These are phyloP conservation scores for Salvelinus alpinus DNA, from an alignment of 2,113 vertebrate genomes.

Conservation along the genomic window DNA sequence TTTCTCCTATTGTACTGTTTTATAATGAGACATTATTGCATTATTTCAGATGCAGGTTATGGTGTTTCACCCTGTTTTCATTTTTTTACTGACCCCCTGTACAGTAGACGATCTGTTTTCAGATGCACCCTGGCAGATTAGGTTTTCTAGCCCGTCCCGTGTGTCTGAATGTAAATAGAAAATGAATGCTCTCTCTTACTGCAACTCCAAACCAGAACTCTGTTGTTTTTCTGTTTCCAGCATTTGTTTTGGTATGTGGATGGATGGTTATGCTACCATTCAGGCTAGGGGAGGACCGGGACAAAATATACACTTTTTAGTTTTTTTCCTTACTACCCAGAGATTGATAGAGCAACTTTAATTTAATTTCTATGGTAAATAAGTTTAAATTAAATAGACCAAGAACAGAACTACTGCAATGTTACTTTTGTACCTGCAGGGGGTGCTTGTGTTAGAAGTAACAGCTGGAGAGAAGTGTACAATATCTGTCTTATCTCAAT, in stretches of 20 bases:
- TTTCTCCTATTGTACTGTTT: neutral
- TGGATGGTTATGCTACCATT: constrained; percentile 9
- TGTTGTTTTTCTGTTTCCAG: constrained; percentile 28
- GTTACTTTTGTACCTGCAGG: too few species aligned
- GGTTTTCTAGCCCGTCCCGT: constrained; percentile 28
- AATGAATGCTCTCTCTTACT: constrained; percentile 29
- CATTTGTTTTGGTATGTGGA: constrained; percentile 15
- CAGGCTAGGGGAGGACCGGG: too few species aligned
- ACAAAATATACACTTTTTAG: too few species aligned
- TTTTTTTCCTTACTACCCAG: too few species aligned
- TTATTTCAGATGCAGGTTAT: neutral
- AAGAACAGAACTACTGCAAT: too few species aligned
- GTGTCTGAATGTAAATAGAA: constrained; percentile 41
- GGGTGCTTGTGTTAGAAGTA: too few species aligned
- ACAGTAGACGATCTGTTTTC: neutral
- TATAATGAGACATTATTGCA: neutral
- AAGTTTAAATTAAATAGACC: too few species aligned
- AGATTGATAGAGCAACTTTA: too few species aligned
- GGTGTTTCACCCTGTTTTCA: neutral
- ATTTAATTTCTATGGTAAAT: too few species aligned
- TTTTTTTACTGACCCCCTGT: neutral
- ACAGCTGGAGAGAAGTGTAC: too few species aligned
- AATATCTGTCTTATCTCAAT: too few species aligned
- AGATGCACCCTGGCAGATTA: neutral
- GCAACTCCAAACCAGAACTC: constrained; percentile 10